Evolutionary conservation across 1,140 invertebrate species (phyloP).

Genomic region (Ips nitidus): DNA sequence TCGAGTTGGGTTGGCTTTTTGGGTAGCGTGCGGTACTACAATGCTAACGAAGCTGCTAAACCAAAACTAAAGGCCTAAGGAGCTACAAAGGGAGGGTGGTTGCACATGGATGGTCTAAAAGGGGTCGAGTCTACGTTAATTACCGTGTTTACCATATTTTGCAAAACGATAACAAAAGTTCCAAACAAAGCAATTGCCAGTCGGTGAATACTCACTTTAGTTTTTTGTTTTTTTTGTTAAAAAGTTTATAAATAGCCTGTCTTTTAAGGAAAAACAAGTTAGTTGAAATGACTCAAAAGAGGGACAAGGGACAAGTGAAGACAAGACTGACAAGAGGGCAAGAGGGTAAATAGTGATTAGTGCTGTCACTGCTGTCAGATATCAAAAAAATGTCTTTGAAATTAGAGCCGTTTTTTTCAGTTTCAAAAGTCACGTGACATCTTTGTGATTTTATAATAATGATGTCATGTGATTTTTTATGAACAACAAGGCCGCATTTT

Average conservation of each 20-base stretch:
- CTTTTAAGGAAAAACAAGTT: background rate
- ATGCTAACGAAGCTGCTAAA: background rate
- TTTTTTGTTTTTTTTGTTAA: background rate
- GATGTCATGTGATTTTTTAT: too few species aligned
- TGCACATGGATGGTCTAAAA: background rate
- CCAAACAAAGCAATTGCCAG: background rate
- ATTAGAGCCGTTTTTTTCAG: too few species aligned
- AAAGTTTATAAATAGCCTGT: background rate
- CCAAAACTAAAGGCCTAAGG: background rate
- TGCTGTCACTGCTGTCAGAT: too few species aligned
- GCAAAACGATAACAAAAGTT: background rate
- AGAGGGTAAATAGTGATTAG: too few species aligned
- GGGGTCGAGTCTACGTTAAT: background rate
- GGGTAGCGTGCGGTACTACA: background rate
- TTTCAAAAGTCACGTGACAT: too few species aligned
- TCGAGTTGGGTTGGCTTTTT: background rate
- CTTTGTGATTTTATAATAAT: too few species aligned
- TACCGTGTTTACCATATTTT: background rate
- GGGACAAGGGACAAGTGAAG: background rate
- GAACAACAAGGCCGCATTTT: too few species aligned
- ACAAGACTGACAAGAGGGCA: too few species aligned
- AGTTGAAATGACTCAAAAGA: conserved; percentile 2
- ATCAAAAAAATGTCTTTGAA: too few species aligned
- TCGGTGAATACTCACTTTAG: background rate
- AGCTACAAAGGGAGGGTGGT: background rate